Evolutionary conservation across 2,113 vertebrate species (phyloP).

Genomic region (Halichoeres trimaculatus): DNA sequence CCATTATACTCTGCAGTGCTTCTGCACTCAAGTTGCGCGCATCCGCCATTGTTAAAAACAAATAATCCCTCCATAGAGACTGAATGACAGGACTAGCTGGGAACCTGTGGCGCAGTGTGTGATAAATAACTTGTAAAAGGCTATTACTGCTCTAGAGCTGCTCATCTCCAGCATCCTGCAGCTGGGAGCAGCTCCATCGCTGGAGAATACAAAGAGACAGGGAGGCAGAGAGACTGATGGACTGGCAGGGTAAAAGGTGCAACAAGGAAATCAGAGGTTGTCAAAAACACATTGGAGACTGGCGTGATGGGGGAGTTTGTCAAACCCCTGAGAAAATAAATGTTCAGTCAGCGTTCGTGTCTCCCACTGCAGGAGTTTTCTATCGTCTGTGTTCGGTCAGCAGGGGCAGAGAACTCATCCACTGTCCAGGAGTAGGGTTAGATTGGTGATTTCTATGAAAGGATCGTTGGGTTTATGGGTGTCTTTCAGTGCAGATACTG

Average conservation of each 20-base stretch:
- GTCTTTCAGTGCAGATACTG: too few species aligned
- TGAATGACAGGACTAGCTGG: constrained; percentile 38
- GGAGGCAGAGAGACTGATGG: constrained; percentile 38
- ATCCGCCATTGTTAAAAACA: too few species aligned
- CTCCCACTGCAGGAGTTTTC: background rate
- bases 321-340: constrained; percentile 1
- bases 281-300: constrained; percentile 34
- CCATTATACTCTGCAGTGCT: too few species aligned
- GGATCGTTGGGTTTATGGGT: too few species aligned
- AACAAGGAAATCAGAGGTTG: constrained; percentile 14
- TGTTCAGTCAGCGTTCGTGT: background rate
- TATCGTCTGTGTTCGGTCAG: too few species aligned
- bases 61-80: constrained; percentile 27
- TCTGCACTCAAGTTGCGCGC: too few species aligned
- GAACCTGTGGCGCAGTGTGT: constrained; percentile 31
- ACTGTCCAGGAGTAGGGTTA: too few species aligned
- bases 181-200: constrained; percentile 27
- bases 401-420: too few species aligned
- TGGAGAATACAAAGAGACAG: constrained; percentile 40
- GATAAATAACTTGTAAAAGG: constrained; percentile 62
- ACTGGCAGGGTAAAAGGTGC: constrained; percentile 30
- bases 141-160: constrained; percentile 56
- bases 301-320: constrained; percentile 27
- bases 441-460: too few species aligned
- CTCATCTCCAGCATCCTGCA: constrained; percentile 50